phyloP scores from a whole-genome alignment of 2,888 invertebrate species.

The Troglohyphantes excavatus region DNA sequence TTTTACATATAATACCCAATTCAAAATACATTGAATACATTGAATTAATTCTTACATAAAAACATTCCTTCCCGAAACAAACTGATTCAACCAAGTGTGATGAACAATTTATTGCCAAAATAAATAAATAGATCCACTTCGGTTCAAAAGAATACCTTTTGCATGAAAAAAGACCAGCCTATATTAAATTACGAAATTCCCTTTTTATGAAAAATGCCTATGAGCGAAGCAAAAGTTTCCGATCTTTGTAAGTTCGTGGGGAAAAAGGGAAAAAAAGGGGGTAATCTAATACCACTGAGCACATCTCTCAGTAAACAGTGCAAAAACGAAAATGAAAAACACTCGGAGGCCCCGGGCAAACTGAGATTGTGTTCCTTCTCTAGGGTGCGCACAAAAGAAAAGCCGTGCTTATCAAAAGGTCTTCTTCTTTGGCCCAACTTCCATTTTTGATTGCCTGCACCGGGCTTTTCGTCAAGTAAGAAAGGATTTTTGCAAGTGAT shows the following conservation, averaged over 20 bases:
- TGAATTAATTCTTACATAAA: not conserved
- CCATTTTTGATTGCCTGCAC: too few species aligned
- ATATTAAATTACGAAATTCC: not conserved
- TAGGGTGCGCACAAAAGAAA: not conserved
- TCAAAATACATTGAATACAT: too few species aligned
- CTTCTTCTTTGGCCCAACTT: not conserved
- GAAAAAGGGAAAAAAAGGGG: not conserved
- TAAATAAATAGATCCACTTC: slow-evolving; percentile 3
- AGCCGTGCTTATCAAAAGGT: not conserved
- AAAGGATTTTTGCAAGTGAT: not conserved
- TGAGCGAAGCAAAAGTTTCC: not conserved
- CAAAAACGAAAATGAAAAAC: slow-evolving; percentile 35
- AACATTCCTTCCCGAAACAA: not conserved
- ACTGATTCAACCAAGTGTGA: not conserved
- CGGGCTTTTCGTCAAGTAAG: not conserved
- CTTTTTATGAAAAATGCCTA: not conserved
- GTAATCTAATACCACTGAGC: not conserved
- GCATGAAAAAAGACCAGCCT: not conserved
- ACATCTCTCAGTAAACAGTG: slow-evolving; percentile 8
- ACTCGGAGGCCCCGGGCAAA: slow-evolving; percentile 3
- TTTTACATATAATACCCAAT: too few species aligned
- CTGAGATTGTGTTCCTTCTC: slow-evolving; percentile 38
- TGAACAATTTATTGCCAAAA: slow-evolving; percentile 4
- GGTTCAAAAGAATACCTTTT: not conserved
- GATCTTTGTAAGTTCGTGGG: not conserved